Evolutionary conservation across 2,113 vertebrate species (phyloP), one percentile per base, ranked within the genome.

Genomic region (Papio anubis): DNA sequence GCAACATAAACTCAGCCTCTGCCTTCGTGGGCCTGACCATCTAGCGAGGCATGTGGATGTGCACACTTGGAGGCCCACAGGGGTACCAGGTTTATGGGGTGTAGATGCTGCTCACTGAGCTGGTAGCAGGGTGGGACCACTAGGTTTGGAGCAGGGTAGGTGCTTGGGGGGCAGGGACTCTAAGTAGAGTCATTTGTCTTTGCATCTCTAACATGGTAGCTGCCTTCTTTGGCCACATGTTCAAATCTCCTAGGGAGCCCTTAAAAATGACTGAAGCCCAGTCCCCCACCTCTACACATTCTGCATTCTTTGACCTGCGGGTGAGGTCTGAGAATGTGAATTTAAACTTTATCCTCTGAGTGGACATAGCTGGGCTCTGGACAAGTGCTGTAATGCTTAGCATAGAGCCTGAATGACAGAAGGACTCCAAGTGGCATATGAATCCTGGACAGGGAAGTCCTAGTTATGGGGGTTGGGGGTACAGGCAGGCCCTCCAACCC

Each of bases 101-200:
- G 20, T 30, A 35, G 20, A 5, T 2, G 11, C 18, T 23, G 8
- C 16, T n/a, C 32, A 9, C 79, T 61, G 59, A 38, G 57, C 9
- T 0, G 13, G 32, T 17, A 18, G 35, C 9, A 13, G 40, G 30
- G 3, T 30, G 4, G 32, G 40, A 59, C n/a, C 35, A 8, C 10
- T n/a, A 45, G 50, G 25, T 40, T 61, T 66, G 38, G 64, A 86
- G 72, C 25, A 48, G n/a, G 27, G 25, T 35, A 38, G 27, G 43
- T 38, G 55, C 10, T 52, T 20, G 52, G n/a, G n/a, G 40, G 6
- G 59, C 68, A 48, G 38, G 17, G 25, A n/a, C 64, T n/a, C 45
- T 38, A 73, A 55, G 45, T 13, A 55, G 4, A 1, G 43, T 92
- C n/a, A 9, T 66, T 92, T 38, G 16, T 38, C 23, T 87, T 61